Base-by-base conservation (phyloP, 2,797 vertebrate genomes). In the Pterois miles region DNA sequence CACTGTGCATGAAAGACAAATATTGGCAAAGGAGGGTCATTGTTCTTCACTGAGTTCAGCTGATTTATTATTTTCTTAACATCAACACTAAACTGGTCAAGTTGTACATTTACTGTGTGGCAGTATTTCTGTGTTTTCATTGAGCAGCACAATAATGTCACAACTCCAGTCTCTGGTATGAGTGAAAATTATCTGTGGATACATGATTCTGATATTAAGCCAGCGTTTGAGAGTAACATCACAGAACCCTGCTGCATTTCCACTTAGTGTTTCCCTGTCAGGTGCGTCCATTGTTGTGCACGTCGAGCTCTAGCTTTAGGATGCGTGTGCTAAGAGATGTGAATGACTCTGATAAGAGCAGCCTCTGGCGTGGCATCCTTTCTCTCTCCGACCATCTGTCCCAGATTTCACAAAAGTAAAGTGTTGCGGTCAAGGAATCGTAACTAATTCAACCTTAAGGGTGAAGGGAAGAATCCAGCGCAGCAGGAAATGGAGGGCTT, bases 391-490 rank as follows among this genome's bases (percentile, higher is more conserved):
- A 84, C 88, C 90, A 81, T 91, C 86, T 95, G 94, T 92, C 92
- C 93, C 89, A 95, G 92, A 93, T 95, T 95, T 91, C 68, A 86
- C 84, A 91, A 90, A 74, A 83, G 86, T 53, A 89, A 90, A 93
- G 90, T 88, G 90, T 91, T 82, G 85, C 48, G 46, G 83, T 93
- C 85, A 85, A 90, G 87, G 89, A 91, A 92, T 92, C 83, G 64
- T 85, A 91, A 92, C 89, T 95, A 94, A 95, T 96, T 93, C 79
- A 80, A 90, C 91, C 94, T 94, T 82, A 68, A 91, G 91, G 94
- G 89, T 87, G 82, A 76, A 78, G 70, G 57, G 53, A 81, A 75
- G 29, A 85, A 85, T 82, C 81, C 65, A 84, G 83, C 22, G 56
- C 65, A 81, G 80, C 74, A 70, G 62, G 53, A 83, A 50, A 71